A percentile compares a stretch with the other conserved stretches of the same genome.
Conservation (phyloP, 2,888 invertebrate species). For the Ethmia dodecea region DNA sequence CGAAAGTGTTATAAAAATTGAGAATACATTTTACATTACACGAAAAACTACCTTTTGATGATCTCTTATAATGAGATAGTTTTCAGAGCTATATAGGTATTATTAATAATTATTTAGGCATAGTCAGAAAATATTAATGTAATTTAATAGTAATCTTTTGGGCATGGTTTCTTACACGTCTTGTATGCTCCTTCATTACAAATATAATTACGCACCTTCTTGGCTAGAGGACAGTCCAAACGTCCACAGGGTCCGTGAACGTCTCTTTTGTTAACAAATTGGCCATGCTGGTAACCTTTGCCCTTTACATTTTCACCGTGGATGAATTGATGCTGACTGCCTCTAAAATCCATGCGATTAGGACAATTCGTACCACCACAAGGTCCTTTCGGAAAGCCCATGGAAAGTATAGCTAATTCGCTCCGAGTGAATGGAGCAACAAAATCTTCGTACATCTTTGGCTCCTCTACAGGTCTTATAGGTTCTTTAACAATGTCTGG, state of each 20-base stretch:
- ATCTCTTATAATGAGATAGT: too few species aligned
- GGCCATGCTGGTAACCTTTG: slow-evolving; percentile 61
- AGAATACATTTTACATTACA: too few species aligned
- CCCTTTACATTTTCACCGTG: slow-evolving; percentile 56
- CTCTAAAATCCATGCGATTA: slow-evolving; percentile 63
- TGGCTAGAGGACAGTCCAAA: slow-evolving; percentile 65
- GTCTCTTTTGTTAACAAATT: slow-evolving; percentile 65
- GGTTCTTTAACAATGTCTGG: slow-evolving; percentile 62
- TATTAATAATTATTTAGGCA: too few species aligned
- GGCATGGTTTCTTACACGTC: slow-evolving; percentile 61
- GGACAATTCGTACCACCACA: slow-evolving; percentile 70
- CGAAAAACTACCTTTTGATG: too few species aligned
- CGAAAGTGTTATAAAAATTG: too few species aligned
- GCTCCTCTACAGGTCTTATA: slow-evolving; percentile 44
- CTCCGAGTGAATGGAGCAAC: slow-evolving; percentile 58
- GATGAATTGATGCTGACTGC: slow-evolving; percentile 66
- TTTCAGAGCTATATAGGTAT: too few species aligned
- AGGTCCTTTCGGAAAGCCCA: slow-evolving; percentile 71
- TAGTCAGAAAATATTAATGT: too few species aligned
- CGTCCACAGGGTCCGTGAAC: slow-evolving; percentile 69
- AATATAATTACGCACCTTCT: slow-evolving; percentile 52
- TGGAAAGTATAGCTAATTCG: slow-evolving; percentile 61
- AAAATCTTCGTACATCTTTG: slow-evolving; percentile 50
- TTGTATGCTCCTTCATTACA: slow-evolving; percentile 62
- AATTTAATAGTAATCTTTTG: slow-evolving; percentile 51